phyloP scores from a whole-genome alignment of 2,797 vertebrate genomes.

The Salarias fasciatus region DNA sequence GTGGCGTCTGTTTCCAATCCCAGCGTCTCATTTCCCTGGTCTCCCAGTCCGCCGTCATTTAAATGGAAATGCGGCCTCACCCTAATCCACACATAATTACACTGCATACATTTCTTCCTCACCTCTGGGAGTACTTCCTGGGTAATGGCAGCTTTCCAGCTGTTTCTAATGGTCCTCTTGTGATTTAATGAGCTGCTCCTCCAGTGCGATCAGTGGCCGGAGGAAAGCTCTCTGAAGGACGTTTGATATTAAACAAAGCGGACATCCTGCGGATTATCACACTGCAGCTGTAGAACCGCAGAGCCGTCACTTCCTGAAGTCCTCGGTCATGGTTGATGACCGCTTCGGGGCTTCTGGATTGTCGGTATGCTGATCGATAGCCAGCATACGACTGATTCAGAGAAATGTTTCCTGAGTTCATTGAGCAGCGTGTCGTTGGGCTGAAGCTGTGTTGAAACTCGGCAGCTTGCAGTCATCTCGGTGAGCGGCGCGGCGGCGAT shows the following conservation, averaged over 20 bases:
- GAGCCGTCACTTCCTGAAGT: too few species aligned
- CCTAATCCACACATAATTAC: conserved; percentile 11
- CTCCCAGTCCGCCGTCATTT: conserved; percentile 4
- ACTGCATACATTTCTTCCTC: background rate
- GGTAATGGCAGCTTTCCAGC: conserved; percentile 4
- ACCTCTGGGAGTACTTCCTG: conserved; percentile 8
- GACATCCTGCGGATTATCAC: background rate
- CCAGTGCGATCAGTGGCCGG: conserved; percentile 3
- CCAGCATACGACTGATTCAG: too few species aligned
- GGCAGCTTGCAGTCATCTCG: background rate
- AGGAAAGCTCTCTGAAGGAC: conserved; percentile 8
- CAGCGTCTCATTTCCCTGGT: background rate
- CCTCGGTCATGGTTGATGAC: too few species aligned
- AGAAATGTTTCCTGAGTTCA: too few species aligned
- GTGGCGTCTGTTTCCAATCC: background rate
- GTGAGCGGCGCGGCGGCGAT: background rate
- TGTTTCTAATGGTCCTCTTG: conserved; percentile 4
- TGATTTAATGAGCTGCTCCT: conserved; percentile 22
- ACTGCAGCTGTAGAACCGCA: background rate
- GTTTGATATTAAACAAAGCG: conserved; percentile 14
- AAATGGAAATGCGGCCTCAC: conserved; percentile 15
- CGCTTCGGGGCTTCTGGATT: too few species aligned
- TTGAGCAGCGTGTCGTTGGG: background rate
- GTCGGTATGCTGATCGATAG: too few species aligned
- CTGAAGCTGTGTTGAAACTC: background rate